phyloP scores from a whole-genome alignment of 2,888 invertebrate genomes.

The Furcula furcula region DNA sequence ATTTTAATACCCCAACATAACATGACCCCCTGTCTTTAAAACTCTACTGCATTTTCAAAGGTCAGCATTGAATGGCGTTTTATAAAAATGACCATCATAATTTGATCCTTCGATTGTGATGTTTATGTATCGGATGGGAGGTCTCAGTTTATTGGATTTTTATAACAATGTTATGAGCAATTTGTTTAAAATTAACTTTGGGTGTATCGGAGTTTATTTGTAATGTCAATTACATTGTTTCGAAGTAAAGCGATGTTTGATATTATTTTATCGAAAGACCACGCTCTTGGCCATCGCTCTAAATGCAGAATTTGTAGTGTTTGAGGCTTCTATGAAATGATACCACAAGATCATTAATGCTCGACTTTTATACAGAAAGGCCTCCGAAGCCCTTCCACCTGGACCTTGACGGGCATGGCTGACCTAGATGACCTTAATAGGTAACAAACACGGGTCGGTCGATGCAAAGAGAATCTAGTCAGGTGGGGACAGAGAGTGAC shows the following conservation, averaged over 20 bases:
- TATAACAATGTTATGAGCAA: conserved; percentile 44
- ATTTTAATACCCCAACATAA: conserved; percentile 34
- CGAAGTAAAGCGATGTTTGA: conserved; percentile 8
- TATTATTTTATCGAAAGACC: background rate
- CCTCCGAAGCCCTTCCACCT: too few relatives aligned
- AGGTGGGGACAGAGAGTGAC: too few relatives aligned
- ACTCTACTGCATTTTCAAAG: background rate
- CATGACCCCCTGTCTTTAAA: conserved; percentile 18
- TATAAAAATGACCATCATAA: conserved; percentile 23
- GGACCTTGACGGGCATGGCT: too few relatives aligned
- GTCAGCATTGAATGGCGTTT: conserved; percentile 12
- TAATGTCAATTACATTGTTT: conserved; percentile 31
- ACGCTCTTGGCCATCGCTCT: too few relatives aligned
- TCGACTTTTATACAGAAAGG: too few relatives aligned
- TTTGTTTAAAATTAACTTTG: conserved; percentile 44
- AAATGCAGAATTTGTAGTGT: too few relatives aligned
- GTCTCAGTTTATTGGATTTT: conserved; percentile 24
- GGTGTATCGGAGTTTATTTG: conserved; percentile 21
- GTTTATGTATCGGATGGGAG: conserved; percentile 15
- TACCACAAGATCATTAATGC: too few relatives aligned
- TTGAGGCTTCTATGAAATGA: too few relatives aligned
- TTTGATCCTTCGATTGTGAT: conserved; percentile 26
- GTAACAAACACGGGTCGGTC: too few relatives aligned
- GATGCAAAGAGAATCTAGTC: too few relatives aligned
- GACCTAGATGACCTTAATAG: too few relatives aligned